phyloP scores from a whole-genome alignment of 2,113 vertebrate genomes.

The Chionomys nivalis region DNA sequence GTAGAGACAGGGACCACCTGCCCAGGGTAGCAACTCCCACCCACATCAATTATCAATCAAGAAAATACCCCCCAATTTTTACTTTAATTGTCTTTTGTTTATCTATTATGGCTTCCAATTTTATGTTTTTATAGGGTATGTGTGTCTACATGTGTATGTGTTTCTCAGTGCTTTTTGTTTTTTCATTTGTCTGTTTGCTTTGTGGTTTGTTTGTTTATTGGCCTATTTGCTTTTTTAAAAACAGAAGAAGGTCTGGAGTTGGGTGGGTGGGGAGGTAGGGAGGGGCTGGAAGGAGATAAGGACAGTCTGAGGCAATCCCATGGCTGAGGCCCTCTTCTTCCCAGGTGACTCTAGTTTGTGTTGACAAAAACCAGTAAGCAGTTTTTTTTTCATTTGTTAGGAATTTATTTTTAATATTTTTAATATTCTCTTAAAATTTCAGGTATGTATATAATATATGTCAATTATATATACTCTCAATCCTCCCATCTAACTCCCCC shows the following conservation, averaged over 20 bases:
- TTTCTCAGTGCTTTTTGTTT: neutral
- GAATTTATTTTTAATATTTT: neutral
- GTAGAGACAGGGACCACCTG: neutral
- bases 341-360: neutral
- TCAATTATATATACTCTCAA: neutral
- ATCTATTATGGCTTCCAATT: neutral
- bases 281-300: neutral
- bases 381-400: neutral
- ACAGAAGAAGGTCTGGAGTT: neutral
- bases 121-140: neutral
- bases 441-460: neutral
- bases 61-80: neutral
- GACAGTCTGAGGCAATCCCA: neutral
- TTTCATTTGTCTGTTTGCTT: neutral
- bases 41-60: neutral
- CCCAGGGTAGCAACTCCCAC: neutral
- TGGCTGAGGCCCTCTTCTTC: neutral
- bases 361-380: neutral
- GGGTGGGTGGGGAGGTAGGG: neutral
- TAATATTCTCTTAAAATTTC: neutral
- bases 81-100: neutral
- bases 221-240: neutral
- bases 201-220: neutral
- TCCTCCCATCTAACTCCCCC: neutral
- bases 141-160: neutral